These are phyloP conservation scores for Nothobranchius kuhntae DNA, from an alignment of 2,113 vertebrate genomes.

Conservation along the genomic window DNA sequence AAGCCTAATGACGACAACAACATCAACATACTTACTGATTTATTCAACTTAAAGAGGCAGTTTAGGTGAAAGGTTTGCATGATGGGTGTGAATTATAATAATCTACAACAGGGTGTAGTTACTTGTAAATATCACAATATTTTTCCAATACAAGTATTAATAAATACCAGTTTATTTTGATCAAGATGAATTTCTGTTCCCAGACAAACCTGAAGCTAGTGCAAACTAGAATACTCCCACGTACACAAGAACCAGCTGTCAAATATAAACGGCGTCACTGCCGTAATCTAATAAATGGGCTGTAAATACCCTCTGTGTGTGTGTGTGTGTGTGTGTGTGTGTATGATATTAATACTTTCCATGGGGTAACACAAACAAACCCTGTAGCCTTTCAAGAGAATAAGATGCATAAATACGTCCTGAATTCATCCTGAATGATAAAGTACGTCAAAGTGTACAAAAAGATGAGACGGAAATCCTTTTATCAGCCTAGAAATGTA, in stretches of 20 bases:
- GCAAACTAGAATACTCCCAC: not conserved
- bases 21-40: not conserved
- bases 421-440: conserved; percentile 36
- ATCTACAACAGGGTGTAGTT: no score
- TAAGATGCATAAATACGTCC: not conserved
- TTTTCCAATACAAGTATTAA: no score
- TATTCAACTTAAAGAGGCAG: not conserved
- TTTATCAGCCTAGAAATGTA: no score
- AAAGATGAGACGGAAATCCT: not conserved
- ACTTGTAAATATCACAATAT: no score
- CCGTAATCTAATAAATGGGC: conserved; percentile 65
- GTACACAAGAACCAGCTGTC: conserved; percentile 35
- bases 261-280: conserved; percentile 34
- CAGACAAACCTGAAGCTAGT: not conserved
- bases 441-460: not conserved
- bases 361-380: conserved; percentile 25
- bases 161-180: not conserved
- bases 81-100: not conserved
- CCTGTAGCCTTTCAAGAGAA: conserved; percentile 1
- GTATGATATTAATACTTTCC: conserved; percentile 19
- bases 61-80: not conserved
- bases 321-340: no score
- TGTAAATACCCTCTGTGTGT: conserved; percentile 56
- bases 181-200: not conserved
- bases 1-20: conserved; percentile 65